phyloP scores from a whole-genome alignment of 2,888 invertebrate species.

The Mesodorylaimus sp. region DNA sequence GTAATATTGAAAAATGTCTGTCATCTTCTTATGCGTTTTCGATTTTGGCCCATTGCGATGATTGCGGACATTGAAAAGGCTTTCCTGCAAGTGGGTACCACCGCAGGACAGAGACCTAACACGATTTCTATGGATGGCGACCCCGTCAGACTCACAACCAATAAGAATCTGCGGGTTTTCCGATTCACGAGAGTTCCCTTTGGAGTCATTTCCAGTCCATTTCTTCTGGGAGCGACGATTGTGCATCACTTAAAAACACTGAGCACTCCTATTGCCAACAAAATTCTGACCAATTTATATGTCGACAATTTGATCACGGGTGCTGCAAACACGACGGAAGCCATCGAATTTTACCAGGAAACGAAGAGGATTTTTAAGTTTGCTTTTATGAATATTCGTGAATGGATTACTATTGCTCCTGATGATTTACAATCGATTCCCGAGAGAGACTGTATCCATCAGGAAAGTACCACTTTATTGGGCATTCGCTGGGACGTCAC shows the following conservation, averaged over 20 bases:
- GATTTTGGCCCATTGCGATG: conserved; percentile 12
- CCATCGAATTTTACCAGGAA: conserved; percentile 2
- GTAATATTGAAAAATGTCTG: conserved; percentile 11
- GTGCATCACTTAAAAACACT: conserved; percentile 1
- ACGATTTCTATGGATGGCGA: conserved; percentile 13
- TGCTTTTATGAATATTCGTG: conserved; percentile 9
- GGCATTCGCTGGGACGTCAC: conserved; percentile 6
- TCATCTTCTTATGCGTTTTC: conserved; percentile 12
- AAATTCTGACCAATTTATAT: conserved; percentile 12
- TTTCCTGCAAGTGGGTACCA: conserved; percentile 13
- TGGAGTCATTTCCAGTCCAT: too few species aligned
- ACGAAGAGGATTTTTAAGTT: conserved; percentile 12
- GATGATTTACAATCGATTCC: too few species aligned
- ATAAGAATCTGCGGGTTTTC: too few species aligned
- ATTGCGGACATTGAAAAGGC: too few species aligned
- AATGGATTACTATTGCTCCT: conserved; percentile 9
- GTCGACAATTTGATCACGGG: conserved; percentile 13
- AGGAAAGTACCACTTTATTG: conserved; percentile 5
- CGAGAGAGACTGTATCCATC: not conserved
- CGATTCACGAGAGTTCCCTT: too few species aligned
- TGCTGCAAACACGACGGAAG: not conserved
- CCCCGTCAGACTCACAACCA: conserved; percentile 4
- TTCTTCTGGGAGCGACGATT: conserved; percentile 5
- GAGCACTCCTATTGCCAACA: not conserved
- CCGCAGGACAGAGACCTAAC: conserved; percentile 12